A percentile compares a stretch with the other conserved stretches of the same genome.
These are phyloP conservation scores for Cheilosia impressa DNA, from an alignment of 2,888 invertebrate genomes.

Conservation along the genomic window DNA sequence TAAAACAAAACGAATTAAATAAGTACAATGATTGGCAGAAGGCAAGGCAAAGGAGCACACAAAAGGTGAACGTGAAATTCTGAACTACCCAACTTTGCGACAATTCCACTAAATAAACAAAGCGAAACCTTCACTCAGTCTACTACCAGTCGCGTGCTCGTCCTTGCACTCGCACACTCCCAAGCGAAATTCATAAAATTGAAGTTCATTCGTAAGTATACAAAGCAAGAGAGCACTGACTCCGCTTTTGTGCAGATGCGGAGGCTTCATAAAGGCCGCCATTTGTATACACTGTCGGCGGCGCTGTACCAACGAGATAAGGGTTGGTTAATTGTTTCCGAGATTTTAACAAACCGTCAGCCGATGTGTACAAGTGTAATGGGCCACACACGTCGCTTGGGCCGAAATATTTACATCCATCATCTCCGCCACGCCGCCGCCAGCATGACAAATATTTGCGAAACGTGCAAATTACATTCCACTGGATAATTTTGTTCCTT, in stretches of 20 bases:
- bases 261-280: not conserved
- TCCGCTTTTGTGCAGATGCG: too few species aligned
- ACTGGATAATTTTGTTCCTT: slow-evolving; percentile 50
- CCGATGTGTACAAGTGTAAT: slow-evolving; percentile 50
- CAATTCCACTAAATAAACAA: slow-evolving; percentile 53
- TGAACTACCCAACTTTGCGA: slow-evolving; percentile 33
- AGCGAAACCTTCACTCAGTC: slow-evolving; percentile 9
- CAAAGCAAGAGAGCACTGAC: not conserved
- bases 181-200: slow-evolving; percentile 36
- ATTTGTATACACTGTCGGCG: not conserved
- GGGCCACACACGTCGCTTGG: slow-evolving; percentile 29
- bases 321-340: slow-evolving; percentile 61
- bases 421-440: slow-evolving; percentile 27
- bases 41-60: not conserved
- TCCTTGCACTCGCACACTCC: slow-evolving; percentile 36
- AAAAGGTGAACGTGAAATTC: slow-evolving; percentile 1
- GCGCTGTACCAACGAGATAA: slow-evolving; percentile 48
- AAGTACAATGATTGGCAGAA: slow-evolving; percentile 38
- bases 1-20: slow-evolving; percentile 61
- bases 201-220: slow-evolving; percentile 37
- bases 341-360: slow-evolving; percentile 26
- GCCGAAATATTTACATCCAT: slow-evolving; percentile 54
- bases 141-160: slow-evolving; percentile 3
- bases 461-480: slow-evolving; percentile 69
- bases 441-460: slow-evolving; percentile 69